Conservation (phyloP, 2,888 invertebrate species). For the Epistrophe eligans region DNA sequence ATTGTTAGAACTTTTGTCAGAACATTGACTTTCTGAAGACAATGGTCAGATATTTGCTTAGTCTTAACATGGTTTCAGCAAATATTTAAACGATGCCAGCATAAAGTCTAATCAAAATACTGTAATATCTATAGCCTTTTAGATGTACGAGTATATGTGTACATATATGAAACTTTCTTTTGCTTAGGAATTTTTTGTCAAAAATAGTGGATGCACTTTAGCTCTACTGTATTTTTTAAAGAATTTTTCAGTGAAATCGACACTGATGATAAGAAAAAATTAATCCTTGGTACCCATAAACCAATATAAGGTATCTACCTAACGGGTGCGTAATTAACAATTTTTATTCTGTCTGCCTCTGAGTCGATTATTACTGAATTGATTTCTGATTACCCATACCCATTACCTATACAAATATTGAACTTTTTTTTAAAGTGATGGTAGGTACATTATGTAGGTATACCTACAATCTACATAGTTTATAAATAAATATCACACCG, state of each 20-base stretch:
- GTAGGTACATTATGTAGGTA: neutral
- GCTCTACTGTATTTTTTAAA: neutral
- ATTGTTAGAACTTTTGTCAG: too few species aligned
- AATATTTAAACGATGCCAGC: too few species aligned
- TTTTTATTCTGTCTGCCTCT: constrained; percentile 2
- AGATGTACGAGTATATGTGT: too few species aligned
- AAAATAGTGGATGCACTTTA: neutral
- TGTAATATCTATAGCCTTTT: too few species aligned
- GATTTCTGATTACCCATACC: constrained; percentile 21
- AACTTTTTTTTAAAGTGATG: neutral
- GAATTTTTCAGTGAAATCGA: neutral
- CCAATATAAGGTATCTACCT: neutral
- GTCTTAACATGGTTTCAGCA: too few species aligned
- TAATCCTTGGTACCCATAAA: constrained; percentile 8
- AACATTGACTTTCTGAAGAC: too few species aligned
- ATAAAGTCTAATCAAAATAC: too few species aligned
- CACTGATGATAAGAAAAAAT: constrained; percentile 4
- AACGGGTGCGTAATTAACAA: neutral
- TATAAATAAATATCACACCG: constrained; percentile 4
- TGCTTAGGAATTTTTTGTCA: too few species aligned
- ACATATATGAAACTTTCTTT: too few species aligned
- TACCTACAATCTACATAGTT: neutral
- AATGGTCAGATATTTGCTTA: too few species aligned
- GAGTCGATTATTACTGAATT: constrained; percentile 10
- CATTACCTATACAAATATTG: constrained; percentile 4